phyloP scores from a whole-genome alignment of 1,140 invertebrate species.

The Dendrolimus punctatus region DNA sequence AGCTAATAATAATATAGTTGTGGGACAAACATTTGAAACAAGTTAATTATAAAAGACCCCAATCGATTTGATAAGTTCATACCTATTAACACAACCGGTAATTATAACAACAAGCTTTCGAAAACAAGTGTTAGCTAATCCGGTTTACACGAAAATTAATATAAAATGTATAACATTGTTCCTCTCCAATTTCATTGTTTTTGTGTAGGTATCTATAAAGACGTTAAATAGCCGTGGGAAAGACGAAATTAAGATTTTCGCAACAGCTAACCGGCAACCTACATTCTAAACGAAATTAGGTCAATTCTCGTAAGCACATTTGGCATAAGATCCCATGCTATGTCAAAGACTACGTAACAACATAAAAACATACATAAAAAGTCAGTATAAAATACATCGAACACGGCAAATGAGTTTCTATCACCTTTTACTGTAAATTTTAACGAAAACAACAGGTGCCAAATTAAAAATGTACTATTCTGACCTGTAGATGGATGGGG shows the following conservation, averaged over 20 bases:
- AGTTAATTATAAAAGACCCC: no score
- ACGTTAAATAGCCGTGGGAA: no score
- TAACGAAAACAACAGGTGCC: constrained; percentile 38
- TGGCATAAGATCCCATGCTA: constrained; percentile 11
- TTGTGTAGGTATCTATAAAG: no score
- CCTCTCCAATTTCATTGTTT: no score
- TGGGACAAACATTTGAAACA: no score
- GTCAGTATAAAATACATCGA: background rate
- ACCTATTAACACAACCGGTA: no score
- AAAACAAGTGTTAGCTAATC: no score
- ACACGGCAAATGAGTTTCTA: constrained; percentile 6
- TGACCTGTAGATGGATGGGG: constrained; percentile 93
- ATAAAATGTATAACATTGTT: no score
- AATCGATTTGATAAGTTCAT: no score
- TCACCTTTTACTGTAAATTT: constrained; percentile 3
- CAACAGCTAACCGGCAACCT: constrained; percentile 29
- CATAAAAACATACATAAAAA: background rate
- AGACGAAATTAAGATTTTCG: constrained; percentile 14
- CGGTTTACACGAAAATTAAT: no score
- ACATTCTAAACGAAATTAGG: constrained; percentile 38
- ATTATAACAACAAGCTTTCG: no score
- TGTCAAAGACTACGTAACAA: constrained; percentile 1
- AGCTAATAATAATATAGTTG: no score
- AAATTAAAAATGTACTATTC: constrained; percentile 17
- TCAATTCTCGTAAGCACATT: constrained; percentile 27